Base-by-base conservation (phyloP, 2,797 vertebrate genomes). In the Thalassophryne amazonica region DNA sequence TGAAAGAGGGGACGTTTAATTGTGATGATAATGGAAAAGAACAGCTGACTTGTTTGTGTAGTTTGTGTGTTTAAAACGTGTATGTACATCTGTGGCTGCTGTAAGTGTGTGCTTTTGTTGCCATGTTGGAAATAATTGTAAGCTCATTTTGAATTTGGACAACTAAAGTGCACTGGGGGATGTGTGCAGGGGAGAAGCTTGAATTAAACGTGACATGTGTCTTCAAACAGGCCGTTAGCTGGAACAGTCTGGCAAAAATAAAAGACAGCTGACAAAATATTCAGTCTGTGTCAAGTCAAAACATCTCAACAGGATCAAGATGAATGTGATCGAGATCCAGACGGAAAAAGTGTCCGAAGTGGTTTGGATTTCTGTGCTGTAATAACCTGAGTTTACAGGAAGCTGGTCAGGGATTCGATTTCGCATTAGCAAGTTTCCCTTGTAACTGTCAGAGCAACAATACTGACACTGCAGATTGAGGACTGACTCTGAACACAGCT, bases 241-340 rank as follows among this genome's bases (percentile, higher is more conserved):
- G 36, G 36, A 50, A 60, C 41, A 47, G 52, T 51, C 37, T 69
- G 25, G 15, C 25, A 66, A 68, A 28, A 62, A 70, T 66, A 45
- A 58, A 48, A 49, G 25, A 69, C 34, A 37, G 14, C 35, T 60
- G 36, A 62, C 42, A 28, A 45, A 38, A 35, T 8, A 37, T 52
- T 64, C 10, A 64, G 6, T 27, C 4, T 16, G 11, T 23, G 54
- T 57, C 36, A 55, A 55, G 28, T 21, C 46, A 29, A 54, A 48
- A 29, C 12, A 17, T 38, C 18, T 45, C n/a, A 5, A 14, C 32
- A 55, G 48, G 14, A 23, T n/a, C 7, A 13, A 8, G 39, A 14
- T 5, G 23, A 24, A 16, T 6, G 17, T 15, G n/a, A n/a, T n/a
- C n/a, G n/a, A n/a, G n/a, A n/a, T n/a, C n/a, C n/a, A n/a, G n/a